Base-by-base conservation (phyloP, 1,140 invertebrate genomes). In the Drosophila jambulina region DNA sequence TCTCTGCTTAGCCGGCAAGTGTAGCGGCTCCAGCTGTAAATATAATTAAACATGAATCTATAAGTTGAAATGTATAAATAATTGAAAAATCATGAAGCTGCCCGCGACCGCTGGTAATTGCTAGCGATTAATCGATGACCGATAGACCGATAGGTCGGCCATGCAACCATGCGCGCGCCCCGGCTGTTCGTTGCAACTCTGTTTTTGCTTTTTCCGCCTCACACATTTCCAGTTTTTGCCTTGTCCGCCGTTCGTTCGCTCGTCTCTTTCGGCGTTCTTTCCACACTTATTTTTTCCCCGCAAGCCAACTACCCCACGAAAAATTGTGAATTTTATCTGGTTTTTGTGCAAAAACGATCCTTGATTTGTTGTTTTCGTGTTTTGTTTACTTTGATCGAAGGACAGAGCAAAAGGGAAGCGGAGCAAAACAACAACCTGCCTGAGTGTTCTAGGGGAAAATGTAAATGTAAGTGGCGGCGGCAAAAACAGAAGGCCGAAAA, bases 191-290 rank as follows among this genome's bases (percentile, higher is more conserved):
- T 63, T 87, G 83, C 83, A 87, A 87, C 83, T 87, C 83, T 87
- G 83, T 84, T 87, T 87, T 87, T 87, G 84, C 75, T 84, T 87
- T 85, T 87, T 87, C 84, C 82, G 84, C 84, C 82, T 87, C 77
- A 78, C 76, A 78, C 84, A 88, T 90, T 88, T 88, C 84, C 84
- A 88, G 84, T 87, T 88, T 87, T 88, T 88, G 80, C 64, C 77
- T 88, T 80, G 85, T 79, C 80, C 76, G 75, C 82, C 68, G 83
- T 87, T 76, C 64, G 64, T 70, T 70, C 64, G 64, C 49, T 70
- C 75, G 79, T 86, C 71, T 65, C 74, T 70, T 87, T 74, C 70
- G 82, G 84, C 83, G 83, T 87, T 87, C 82, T 88, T 78, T 78
- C 51, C 53, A 53, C 62, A 75, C 71, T 56, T 87, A 88, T 85